Evolutionary conservation across 2,113 vertebrate genomes (phyloP).

Genomic region (Rafetus swinhoei): DNA sequence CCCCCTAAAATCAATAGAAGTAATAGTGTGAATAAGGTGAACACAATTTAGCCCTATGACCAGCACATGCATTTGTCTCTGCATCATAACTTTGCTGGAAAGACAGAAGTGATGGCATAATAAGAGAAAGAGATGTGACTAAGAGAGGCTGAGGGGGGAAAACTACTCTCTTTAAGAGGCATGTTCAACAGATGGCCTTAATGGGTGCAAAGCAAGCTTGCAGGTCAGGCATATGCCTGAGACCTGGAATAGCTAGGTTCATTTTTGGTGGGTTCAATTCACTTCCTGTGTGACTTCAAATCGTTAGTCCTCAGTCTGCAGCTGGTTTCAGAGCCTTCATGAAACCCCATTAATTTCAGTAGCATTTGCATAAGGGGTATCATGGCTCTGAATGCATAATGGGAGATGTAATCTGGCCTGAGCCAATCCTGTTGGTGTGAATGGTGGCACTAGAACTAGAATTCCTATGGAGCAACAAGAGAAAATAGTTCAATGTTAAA

Average conservation of each 20-base stretch:
- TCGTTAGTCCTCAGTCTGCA: neutral
- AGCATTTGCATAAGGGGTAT: neutral
- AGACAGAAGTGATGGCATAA: neutral
- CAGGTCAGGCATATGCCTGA: neutral
- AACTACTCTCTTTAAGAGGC: neutral
- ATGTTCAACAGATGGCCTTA: neutral
- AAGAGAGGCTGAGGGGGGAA: rapidly evolving
- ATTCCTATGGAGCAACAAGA: neutral
- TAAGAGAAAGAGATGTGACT: rapidly evolving
- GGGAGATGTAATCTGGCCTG: neutral
- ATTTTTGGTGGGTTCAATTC: neutral
- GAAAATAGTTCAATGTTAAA: neutral
- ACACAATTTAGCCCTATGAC: neutral
- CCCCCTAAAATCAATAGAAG: neutral
- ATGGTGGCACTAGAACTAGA: neutral
- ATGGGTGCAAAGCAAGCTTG: neutral
- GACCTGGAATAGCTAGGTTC: neutral
- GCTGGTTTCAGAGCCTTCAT: neutral
- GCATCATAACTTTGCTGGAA: neutral
- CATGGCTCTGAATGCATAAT: neutral
- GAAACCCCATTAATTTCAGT: no score
- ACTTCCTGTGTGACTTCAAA: neutral
- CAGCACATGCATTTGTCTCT: rapidly evolving
- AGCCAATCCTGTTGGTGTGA: neutral
- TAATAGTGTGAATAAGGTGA: rapidly evolving